Evolutionary conservation across 2,888 invertebrate genomes (phyloP).

Genomic region (Lysandra bellargus): DNA sequence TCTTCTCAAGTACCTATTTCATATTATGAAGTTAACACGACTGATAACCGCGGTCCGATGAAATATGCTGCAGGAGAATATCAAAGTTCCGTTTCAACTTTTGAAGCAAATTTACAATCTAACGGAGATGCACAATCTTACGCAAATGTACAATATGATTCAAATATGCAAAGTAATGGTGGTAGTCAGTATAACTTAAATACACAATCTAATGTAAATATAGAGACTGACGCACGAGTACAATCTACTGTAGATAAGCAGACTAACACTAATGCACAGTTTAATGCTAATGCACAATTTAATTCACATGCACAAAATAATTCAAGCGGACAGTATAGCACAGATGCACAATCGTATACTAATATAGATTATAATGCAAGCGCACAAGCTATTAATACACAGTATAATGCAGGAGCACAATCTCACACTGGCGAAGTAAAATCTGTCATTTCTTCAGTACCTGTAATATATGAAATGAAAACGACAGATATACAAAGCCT

Average conservation of each 20-base stretch:
- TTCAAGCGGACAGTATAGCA: neutral
- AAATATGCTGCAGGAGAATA: neutral
- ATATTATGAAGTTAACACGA: neutral
- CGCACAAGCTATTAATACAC: neutral
- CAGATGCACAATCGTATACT: neutral
- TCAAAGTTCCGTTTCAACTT: neutral
- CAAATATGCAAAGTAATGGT: neutral
- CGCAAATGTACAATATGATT: neutral
- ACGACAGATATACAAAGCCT: neutral
- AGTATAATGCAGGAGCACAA: neutral
- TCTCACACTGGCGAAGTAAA: neutral
- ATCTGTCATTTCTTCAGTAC: neutral
- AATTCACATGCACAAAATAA: neutral
- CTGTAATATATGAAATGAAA: neutral
- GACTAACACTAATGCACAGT: neutral
- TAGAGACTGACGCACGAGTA: neutral
- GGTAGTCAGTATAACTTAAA: neutral
- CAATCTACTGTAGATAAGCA: neutral
- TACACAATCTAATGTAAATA: neutral
- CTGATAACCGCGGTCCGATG: neutral
- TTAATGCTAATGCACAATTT: conserved; percentile 10
- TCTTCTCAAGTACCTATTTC: neutral
- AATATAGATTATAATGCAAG: neutral
- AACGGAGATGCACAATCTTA: neutral
- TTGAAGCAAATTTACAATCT: neutral